Conservation (phyloP, 1,140 invertebrate species). For the Drosophila nigrodunni region DNA sequence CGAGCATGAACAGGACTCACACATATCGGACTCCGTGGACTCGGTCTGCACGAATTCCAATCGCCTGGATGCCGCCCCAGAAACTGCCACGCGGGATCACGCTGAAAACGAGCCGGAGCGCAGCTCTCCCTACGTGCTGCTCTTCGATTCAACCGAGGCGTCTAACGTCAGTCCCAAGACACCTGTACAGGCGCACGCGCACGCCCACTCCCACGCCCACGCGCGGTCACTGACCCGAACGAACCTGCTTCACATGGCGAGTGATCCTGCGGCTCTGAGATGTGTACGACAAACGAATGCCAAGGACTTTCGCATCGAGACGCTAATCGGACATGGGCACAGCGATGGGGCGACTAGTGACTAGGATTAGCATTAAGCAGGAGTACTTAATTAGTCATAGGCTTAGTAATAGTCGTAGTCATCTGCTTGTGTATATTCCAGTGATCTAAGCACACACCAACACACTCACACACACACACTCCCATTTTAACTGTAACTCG, state of each 20-base stretch:
- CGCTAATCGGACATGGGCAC: slow-evolving; percentile 71
- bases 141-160: slow-evolving; percentile 66
- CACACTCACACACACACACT: no score
- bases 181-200: slow-evolving; percentile 20
- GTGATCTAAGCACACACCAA: slow-evolving; percentile 58
- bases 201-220: slow-evolving; percentile 14
- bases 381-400: background rate
- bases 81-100: slow-evolving; percentile 20
- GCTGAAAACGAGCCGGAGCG: slow-evolving; percentile 28
- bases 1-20: slow-evolving; percentile 77
- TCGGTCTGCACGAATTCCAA: slow-evolving; percentile 72
- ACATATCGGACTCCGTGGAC: slow-evolving; percentile 81
- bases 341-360: slow-evolving; percentile 67
- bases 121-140: slow-evolving; percentile 53
- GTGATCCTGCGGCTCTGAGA: slow-evolving; percentile 48
- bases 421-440: slow-evolving; percentile 54
- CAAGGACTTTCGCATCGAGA: slow-evolving; percentile 84
- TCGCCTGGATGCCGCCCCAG: slow-evolving; percentile 54
- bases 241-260: slow-evolving; percentile 57
- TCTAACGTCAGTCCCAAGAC: slow-evolving; percentile 69
- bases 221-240: slow-evolving; percentile 25
- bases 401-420: background rate
- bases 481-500: slow-evolving; percentile 53
- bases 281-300: slow-evolving; percentile 66
- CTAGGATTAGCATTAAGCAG: background rate